Percentiles rank a stretch among this genome's conserved stretches.
Conservation (phyloP, 2,113 vertebrate genomes). For the Acinonyx jubatus region DNA sequence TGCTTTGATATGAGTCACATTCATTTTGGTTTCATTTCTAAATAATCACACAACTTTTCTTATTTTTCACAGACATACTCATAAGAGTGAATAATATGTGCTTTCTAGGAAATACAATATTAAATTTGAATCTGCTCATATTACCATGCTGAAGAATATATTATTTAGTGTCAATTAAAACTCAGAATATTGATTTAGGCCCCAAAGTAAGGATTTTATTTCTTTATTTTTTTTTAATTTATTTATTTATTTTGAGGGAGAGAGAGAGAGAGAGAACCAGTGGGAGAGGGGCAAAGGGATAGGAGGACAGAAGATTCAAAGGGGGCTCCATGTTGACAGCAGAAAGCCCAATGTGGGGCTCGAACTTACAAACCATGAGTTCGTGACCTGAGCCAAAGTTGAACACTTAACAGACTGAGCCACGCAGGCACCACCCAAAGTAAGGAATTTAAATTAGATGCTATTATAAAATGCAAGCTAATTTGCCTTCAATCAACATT, state of each 20-base stretch:
- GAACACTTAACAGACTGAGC: no score
- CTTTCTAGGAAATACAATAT: slow-evolving; percentile 30
- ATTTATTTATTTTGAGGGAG: no score
- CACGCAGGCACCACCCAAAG: neutral
- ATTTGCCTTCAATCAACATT: slow-evolving; percentile 48
- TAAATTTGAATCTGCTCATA: slow-evolving; percentile 10
- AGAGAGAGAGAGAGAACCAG: no score
- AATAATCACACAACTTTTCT: neutral
- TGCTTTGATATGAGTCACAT: neutral
- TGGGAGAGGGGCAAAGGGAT: no score
- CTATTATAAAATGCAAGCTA: slow-evolving; percentile 43
- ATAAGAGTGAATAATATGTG: neutral
- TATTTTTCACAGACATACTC: neutral
- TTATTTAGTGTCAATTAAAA: slow-evolving; percentile 66
- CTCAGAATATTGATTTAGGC: slow-evolving; percentile 14
- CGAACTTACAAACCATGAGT: no score
- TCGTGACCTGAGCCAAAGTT: no score
- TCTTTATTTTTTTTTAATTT: no score
- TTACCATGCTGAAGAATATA: slow-evolving; percentile 11
- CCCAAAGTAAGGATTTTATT: slow-evolving; percentile 55
- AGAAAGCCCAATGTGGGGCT: no score
- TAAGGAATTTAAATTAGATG: slow-evolving; percentile 50
- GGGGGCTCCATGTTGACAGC: no score
- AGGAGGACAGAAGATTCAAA: no score
- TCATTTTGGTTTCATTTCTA: neutral